Conservation (phyloP, 2,888 invertebrate species). For the Heliconius sara region DNA sequence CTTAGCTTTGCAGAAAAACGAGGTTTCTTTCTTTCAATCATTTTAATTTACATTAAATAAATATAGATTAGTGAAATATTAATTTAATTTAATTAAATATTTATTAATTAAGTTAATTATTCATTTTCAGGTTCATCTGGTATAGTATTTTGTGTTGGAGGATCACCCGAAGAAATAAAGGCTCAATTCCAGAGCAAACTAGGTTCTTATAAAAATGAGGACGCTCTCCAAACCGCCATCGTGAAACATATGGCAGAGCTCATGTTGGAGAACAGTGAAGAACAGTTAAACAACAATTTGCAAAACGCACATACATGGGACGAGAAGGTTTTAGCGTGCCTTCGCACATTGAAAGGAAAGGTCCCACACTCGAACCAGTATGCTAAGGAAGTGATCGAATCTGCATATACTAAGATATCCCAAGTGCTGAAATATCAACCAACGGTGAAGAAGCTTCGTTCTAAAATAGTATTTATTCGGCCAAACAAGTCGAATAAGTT, state of each 20-base stretch:
- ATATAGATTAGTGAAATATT: too few relatives aligned
- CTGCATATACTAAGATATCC: conserved; percentile 8
- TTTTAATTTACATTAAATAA: too few relatives aligned
- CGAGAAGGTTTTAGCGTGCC: conserved; percentile 53
- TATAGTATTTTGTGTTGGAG: conserved; percentile 64
- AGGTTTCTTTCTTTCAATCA: too few relatives aligned
- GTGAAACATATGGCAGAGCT: conserved; percentile 54
- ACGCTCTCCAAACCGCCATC: conserved; percentile 52
- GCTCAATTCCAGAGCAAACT: conserved; percentile 50
- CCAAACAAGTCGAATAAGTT: background rate
- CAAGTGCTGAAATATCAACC: conserved; percentile 12
- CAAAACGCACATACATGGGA: conserved; percentile 50
- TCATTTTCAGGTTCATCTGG: conserved; percentile 58
- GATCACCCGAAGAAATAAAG: conserved; percentile 57
- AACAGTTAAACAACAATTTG: conserved; percentile 45
- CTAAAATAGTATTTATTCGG: background rate
- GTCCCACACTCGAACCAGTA: conserved; percentile 11
- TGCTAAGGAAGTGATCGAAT: conserved; percentile 54
- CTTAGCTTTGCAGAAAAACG: too few relatives aligned
- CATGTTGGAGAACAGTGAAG: conserved; percentile 42
- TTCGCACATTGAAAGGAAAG: background rate
- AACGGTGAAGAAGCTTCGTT: background rate
- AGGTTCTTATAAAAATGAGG: conserved; percentile 47
- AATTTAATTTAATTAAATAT: too few relatives aligned
- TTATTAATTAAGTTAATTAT: too few relatives aligned